phyloP scores from a whole-genome alignment of 2,888 invertebrate genomes.

The Tryphoninae sp. region DNA sequence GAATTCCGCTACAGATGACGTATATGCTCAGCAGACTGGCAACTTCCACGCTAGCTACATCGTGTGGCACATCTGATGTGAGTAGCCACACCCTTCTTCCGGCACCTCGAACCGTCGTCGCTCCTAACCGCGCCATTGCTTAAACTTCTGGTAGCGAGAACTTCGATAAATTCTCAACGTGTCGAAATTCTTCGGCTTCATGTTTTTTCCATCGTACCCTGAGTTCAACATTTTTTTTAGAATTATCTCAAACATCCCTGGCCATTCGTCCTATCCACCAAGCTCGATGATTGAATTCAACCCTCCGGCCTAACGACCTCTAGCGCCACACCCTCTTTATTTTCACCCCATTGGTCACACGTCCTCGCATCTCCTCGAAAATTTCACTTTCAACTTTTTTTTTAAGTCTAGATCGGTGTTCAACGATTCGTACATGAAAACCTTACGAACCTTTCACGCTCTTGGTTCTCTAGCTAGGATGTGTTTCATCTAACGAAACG shows the following conservation, averaged over 20 bases:
- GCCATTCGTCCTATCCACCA: slow-evolving; percentile 50
- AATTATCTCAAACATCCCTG: slow-evolving; percentile 46
- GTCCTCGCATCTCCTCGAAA: slow-evolving; percentile 66
- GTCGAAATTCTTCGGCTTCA: slow-evolving; percentile 47
- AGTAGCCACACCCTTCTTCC: slow-evolving; percentile 73
- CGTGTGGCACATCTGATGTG: slow-evolving; percentile 59
- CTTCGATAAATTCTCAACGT: slow-evolving; percentile 30
- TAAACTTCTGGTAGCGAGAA: slow-evolving; percentile 36
- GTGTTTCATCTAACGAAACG: slow-evolving; percentile 31
- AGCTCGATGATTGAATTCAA: slow-evolving; percentile 36
- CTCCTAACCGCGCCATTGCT: slow-evolving; percentile 31
- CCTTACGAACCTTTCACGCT: slow-evolving; percentile 36
- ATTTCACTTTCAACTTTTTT: slow-evolving; percentile 58
- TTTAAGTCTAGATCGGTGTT: slow-evolving; percentile 23
- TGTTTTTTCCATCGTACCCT: slow-evolving; percentile 36
- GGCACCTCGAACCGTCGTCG: slow-evolving; percentile 66
- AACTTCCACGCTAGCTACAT: slow-evolving; percentile 13
- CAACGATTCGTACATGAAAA: slow-evolving; percentile 24
- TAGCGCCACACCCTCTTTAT: slow-evolving; percentile 68
- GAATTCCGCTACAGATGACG: slow-evolving; percentile 63
- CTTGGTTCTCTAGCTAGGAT: slow-evolving; percentile 10
- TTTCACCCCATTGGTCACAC: slow-evolving; percentile 58
- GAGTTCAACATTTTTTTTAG: neutral
- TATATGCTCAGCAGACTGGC: slow-evolving; percentile 27
- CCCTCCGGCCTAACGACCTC: slow-evolving; percentile 66